Evolutionary conservation across 2,888 invertebrate genomes (phyloP), one percentile per base, ranked within the genome.

Genomic region (Agrochola circellaris): DNA sequence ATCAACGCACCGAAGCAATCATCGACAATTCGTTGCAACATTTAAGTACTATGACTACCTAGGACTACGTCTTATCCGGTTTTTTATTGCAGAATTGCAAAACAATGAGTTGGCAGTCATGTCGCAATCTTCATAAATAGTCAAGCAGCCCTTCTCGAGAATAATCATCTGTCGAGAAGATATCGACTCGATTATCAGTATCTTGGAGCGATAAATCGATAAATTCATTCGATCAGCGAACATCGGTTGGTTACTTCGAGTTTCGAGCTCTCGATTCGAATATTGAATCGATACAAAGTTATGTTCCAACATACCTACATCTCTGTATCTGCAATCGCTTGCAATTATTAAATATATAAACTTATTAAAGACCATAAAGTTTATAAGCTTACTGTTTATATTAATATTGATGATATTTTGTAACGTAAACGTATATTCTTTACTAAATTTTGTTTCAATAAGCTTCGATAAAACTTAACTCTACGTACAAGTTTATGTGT

Each of bases 121-220:
- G 75, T 88, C 42, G 83, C 70, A 87, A 85, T 62, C 26, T n/a
- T 79, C 30, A 81, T 81, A 65, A 81, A 85, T 81, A 85, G 75
- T 87, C 78, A 79, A 73, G 60, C 60, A 73, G 54, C 83, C 73
- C 77, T 85, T 81, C 67, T 75, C 62, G 66, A 70, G 72, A 83
- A 74, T 84, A 76, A 73, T 54, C 77, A 71, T 77, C 66, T 74
- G 66, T 74, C 54, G 58, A 71, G n/a, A 56, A 62, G 26, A 65
- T 56, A 64, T 45, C 42, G 75, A 81, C 7, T 70, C 65, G 42
- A 30, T 30, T 69, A 61, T 51, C 51, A 13, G n/a, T 74, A 60
- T 72, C 71, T 64, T 9, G 45, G 34, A 26, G 34, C 69, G 45
- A 77, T 69, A 72, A 77, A 80, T 80, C 76, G 64, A 73, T 76